These are phyloP conservation scores for Phaethon lepturus DNA, from an alignment of 2,113 vertebrate species.

Conservation along the genomic window DNA sequence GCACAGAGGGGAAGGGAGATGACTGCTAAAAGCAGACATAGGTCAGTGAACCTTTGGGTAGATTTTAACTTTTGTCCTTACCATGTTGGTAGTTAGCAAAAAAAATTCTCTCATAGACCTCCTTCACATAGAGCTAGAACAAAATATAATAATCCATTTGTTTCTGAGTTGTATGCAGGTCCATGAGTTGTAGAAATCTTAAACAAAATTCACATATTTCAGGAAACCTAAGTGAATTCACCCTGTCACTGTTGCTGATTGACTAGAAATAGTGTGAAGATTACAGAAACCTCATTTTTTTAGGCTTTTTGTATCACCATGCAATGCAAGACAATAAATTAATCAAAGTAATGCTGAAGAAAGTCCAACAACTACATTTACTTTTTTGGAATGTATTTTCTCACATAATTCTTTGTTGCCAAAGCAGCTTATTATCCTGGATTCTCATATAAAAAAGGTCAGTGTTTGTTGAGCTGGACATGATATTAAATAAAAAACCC, in stretches of 20 bases:
- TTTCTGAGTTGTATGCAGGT: not conserved
- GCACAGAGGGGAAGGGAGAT: not conserved
- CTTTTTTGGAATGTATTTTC: conserved; percentile 4
- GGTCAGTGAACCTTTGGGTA: not conserved
- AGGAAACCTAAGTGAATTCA: not conserved
- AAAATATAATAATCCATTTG: not conserved
- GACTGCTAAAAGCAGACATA: not conserved
- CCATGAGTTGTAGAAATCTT: not conserved
- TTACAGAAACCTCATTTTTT: conserved; percentile 16
- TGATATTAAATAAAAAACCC: not conserved
- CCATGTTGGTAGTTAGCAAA: not conserved
- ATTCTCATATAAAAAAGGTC: not conserved
- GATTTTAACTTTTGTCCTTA: not conserved
- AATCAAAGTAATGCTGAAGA: not conserved
- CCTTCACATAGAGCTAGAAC: not conserved
- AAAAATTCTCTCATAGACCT: not conserved
- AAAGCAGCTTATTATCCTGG: not conserved
- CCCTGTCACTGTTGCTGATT: not conserved
- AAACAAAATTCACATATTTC: not conserved
- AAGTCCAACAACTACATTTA: not conserved
- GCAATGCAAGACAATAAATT: conserved; percentile 9
- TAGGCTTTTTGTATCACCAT: not conserved
- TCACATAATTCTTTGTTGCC: not conserved
- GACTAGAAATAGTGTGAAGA: not conserved
- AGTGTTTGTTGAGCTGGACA: not conserved